Conservation (phyloP, 1,140 invertebrate genomes). For the Bombus consobrinus region DNA sequence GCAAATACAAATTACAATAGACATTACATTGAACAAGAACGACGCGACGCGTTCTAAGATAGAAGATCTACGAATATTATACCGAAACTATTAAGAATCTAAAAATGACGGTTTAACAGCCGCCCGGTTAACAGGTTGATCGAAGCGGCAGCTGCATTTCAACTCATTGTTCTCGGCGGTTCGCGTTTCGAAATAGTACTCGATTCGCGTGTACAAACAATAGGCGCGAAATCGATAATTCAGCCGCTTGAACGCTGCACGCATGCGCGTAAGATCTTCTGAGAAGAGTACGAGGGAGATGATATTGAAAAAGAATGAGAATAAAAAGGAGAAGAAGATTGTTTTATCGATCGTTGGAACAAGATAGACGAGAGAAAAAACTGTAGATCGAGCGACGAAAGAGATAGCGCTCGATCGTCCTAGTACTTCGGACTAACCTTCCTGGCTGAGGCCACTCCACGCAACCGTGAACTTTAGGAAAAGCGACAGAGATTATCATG, state of each 20-base stretch:
- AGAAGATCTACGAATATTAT: too few relatives aligned
- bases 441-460: constrained; percentile 34
- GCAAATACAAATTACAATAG: too few relatives aligned
- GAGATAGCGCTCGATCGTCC: constrained; percentile 37
- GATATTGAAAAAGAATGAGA: not conserved
- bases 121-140: too few relatives aligned
- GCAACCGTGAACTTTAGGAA: constrained; percentile 67
- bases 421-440: constrained; percentile 63
- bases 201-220: constrained; percentile 47
- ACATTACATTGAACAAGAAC: too few relatives aligned
- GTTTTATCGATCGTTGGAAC: not conserved
- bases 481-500: constrained; percentile 63
- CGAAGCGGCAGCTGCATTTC: not conserved
- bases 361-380: not conserved
- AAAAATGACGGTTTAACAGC: too few relatives aligned
- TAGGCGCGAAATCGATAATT: not conserved
- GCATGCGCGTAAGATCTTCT: too few relatives aligned
- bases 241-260: too few relatives aligned
- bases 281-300: too few relatives aligned
- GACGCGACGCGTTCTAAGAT: too few relatives aligned
- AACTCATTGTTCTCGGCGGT: not conserved
- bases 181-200: not conserved
- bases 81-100: too few relatives aligned
- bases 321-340: not conserved
- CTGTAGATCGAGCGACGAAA: not conserved